These are phyloP conservation scores for Temnothorax curvispinosus DNA, from an alignment of 1,140 invertebrate species.

Conservation along the genomic window DNA sequence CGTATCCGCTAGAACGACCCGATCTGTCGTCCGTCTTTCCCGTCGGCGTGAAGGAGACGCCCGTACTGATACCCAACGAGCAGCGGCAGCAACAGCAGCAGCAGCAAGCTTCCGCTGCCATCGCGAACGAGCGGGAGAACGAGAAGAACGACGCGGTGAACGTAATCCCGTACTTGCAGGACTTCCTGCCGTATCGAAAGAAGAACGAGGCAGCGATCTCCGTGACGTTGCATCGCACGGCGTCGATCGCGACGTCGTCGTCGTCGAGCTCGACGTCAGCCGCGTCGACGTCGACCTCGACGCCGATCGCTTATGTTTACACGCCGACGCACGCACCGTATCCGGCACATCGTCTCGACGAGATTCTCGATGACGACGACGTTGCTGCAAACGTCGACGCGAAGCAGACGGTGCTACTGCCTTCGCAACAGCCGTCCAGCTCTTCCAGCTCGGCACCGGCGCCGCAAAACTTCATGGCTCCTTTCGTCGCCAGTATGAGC, in stretches of 20 bases:
- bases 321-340: slow-evolving; percentile 78
- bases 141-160: slow-evolving; percentile 78
- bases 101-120: slow-evolving; percentile 25
- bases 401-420: slow-evolving; percentile 78
- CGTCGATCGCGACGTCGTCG: slow-evolving; percentile 51
- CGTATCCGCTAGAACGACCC: slow-evolving; percentile 87
- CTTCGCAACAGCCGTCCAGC: slow-evolving; percentile 83
- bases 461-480: slow-evolving; percentile 89
- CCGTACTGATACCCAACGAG: slow-evolving; percentile 82
- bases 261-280: slow-evolving; percentile 21
- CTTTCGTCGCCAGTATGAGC: slow-evolving; percentile 89
- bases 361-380: slow-evolving; percentile 65
- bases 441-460: slow-evolving; percentile 84
- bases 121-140: slow-evolving; percentile 28
- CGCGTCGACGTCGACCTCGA: slow-evolving; percentile 63
- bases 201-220: slow-evolving; percentile 82
- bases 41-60: slow-evolving; percentile 79
- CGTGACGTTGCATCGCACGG: slow-evolving; percentile 79
- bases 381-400: slow-evolving; percentile 57
- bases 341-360: slow-evolving; percentile 68
- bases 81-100: slow-evolving; percentile 64
- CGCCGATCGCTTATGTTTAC: slow-evolving; percentile 83
- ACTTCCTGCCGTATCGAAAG: slow-evolving; percentile 84
- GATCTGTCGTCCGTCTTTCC: slow-evolving; percentile 78
- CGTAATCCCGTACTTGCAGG: slow-evolving; percentile 86